Base-by-base conservation (phyloP, 2,113 vertebrate species). In the Equus przewalskii region DNA sequence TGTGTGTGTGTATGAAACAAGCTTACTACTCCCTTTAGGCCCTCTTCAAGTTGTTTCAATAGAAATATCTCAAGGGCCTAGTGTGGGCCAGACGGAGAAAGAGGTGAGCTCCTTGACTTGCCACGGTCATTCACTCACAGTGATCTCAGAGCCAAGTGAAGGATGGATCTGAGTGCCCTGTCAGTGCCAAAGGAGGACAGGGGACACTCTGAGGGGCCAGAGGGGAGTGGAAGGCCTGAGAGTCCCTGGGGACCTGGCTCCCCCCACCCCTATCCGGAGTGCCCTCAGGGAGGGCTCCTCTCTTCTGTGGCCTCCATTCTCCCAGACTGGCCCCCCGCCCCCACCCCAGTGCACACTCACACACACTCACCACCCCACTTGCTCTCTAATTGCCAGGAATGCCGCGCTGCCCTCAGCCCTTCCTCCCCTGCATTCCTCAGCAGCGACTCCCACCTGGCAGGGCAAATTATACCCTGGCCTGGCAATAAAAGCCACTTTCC, bases 401-500 rank as follows among this genome's bases (percentile, higher is more conserved):
- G 75, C 51, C 12, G 96, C 51, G 24, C 86, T 22, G 92, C 54
- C 60, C 75, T 88, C 19, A 24, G 30, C 41, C 60, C 69, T 72
- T 51, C 82, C 79, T 81, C 56, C 82, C 76, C 72, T 0, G 78
- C 90, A 51, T 91, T 96, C 82, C 94, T 82, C 89, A 56, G 78
- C 36, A 14, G 80, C 86, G 60, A 26, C 89, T 87, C 91, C 89
- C 73, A 94, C 97, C 80, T 70, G 92, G 92, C 89, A 62, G 85
- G 73, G 79, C 84, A 96, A 97, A 96, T 98, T 94, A 97, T n/a
- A 97, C 56, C 64, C 51, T 51, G 49, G 91, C 83, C 91, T 44
- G 49, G 81, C 95, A 33, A 92, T 98, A 97, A 97, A 98, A 93
- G 96, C 97, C 91, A 70, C 96, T 82, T 96, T 82, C 67, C 91